Percentiles rank a stretch among this genome's conserved stretches.
phyloP scores from a whole-genome alignment of 2,888 invertebrate genomes.

The Thera obeliscata region DNA sequence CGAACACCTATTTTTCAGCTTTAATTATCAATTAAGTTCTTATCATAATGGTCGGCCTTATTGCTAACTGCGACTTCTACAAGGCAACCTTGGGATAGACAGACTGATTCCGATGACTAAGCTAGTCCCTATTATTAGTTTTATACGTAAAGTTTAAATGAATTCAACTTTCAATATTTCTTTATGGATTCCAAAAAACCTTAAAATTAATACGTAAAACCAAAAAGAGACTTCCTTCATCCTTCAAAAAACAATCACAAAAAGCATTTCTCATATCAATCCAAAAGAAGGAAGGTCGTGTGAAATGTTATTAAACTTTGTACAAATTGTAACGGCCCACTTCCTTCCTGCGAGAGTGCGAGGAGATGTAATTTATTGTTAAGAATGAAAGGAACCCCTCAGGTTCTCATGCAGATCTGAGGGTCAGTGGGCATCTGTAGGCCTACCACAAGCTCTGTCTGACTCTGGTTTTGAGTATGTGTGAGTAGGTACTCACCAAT shows the following conservation, averaged over 20 bases:
- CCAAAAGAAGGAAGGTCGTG: constrained; percentile 37
- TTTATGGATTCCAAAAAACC: constrained; percentile 7
- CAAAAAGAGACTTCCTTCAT: constrained; percentile 13
- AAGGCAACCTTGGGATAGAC: too few species aligned
- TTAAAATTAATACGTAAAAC: constrained; percentile 9
- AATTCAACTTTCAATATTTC: too few species aligned
- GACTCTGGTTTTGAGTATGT: too few species aligned
- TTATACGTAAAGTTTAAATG: too few species aligned
- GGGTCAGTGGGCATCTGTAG: constrained; percentile 19
- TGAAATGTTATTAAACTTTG: constrained; percentile 42
- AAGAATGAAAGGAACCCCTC: constrained; percentile 11
- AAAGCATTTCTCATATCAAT: constrained; percentile 36
- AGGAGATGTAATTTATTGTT: constrained; percentile 32
- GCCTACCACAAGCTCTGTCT: too few species aligned
- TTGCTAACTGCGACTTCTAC: too few species aligned
- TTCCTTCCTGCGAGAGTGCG: constrained; percentile 58
- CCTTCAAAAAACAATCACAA: constrained; percentile 28
- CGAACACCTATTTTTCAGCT: too few species aligned
- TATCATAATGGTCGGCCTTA: too few species aligned
- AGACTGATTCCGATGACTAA: too few species aligned
- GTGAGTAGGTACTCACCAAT: too few species aligned
- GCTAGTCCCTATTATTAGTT: too few species aligned
- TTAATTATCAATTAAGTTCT: too few species aligned
- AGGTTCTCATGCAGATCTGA: constrained; percentile 12
- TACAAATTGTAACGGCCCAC: constrained; percentile 49